Evolutionary conservation across 2,888 invertebrate genomes (phyloP).

Genomic region (Harpagoxenus sublaevis): DNA sequence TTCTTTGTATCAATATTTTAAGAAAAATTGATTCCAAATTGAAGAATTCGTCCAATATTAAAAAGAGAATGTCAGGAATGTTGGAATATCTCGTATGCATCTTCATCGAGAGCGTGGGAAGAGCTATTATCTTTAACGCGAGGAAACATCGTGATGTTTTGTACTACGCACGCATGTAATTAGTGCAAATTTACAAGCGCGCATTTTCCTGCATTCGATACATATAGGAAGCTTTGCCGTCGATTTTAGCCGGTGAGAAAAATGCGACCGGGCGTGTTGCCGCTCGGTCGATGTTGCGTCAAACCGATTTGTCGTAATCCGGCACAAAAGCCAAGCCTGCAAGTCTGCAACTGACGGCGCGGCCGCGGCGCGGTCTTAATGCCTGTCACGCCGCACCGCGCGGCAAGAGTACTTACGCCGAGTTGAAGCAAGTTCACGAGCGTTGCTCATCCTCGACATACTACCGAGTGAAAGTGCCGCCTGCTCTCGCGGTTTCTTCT

Average conservation of each 20-base stretch:
- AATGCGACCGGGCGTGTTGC: slow-evolving; percentile 29
- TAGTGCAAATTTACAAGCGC: slow-evolving; percentile 16
- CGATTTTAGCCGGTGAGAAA: slow-evolving; percentile 25
- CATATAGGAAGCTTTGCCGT: not conserved
- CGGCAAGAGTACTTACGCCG: slow-evolving; percentile 16
- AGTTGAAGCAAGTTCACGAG: slow-evolving; percentile 80
- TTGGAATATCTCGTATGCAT: not conserved
- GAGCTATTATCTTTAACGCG: not conserved
- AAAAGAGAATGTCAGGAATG: not conserved
- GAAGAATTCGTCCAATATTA: not conserved
- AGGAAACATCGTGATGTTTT: not conserved
- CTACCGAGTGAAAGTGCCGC: slow-evolving; percentile 80
- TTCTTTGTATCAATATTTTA: not conserved
- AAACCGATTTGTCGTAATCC: slow-evolving; percentile 48
- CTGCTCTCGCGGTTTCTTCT: slow-evolving; percentile 61
- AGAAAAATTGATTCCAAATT: not conserved
- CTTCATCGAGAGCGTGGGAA: slow-evolving; percentile 2
- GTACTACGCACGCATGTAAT: not conserved
- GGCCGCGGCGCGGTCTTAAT: slow-evolving; percentile 28
- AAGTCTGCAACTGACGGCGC: slow-evolving; percentile 47
- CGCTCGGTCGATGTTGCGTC: slow-evolving; percentile 40
- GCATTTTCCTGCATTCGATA: slow-evolving; percentile 1
- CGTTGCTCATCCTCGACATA: slow-evolving; percentile 80
- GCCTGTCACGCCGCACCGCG: slow-evolving; percentile 51
- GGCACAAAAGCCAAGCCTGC: slow-evolving; percentile 50